phyloP scores from a whole-genome alignment of 1,140 invertebrate species.

The Agrilus planipennis region DNA sequence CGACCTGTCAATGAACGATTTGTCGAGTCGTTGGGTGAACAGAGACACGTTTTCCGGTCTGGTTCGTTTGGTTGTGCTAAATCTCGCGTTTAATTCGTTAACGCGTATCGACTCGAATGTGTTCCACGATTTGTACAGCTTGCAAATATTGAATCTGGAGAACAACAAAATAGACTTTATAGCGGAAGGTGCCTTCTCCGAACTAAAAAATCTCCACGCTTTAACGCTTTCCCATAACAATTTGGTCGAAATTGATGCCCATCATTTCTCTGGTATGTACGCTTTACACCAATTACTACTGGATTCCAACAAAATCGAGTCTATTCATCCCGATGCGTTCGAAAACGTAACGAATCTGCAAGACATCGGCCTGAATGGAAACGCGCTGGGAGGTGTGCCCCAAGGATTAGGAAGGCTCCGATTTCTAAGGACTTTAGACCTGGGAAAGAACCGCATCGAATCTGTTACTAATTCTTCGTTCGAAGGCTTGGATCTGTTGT shows the following conservation, averaged over 20 bases:
- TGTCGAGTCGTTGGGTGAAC: conserved; percentile 70
- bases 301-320: conserved; percentile 59
- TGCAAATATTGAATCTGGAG: conserved; percentile 66
- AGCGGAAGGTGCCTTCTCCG: conserved; percentile 58
- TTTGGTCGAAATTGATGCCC: conserved; percentile 51
- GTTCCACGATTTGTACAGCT: conserved; percentile 61
- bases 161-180: conserved; percentile 62
- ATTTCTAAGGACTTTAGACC: conserved; percentile 62
- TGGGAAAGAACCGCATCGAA: conserved; percentile 65
- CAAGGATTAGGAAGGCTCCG: conserved; percentile 51
- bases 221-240: conserved; percentile 63
- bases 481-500: conserved; percentile 47
- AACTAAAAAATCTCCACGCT: conserved; percentile 63
- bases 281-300: conserved; percentile 60
- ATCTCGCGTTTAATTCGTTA: conserved; percentile 62
- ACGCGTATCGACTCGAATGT: conserved; percentile 55
- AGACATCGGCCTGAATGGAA: conserved; percentile 67
- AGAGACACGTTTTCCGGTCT: conserved; percentile 64
- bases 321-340: conserved; percentile 60
- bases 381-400: conserved; percentile 59
- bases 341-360: conserved; percentile 67
- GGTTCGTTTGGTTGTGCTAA: conserved; percentile 57
- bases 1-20: conserved; percentile 63
- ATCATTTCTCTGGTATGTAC: conserved; percentile 58
- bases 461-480: conserved; percentile 47